Conservation (phyloP, 2,888 invertebrate species). For the Xestoiulus laeticollis region DNA sequence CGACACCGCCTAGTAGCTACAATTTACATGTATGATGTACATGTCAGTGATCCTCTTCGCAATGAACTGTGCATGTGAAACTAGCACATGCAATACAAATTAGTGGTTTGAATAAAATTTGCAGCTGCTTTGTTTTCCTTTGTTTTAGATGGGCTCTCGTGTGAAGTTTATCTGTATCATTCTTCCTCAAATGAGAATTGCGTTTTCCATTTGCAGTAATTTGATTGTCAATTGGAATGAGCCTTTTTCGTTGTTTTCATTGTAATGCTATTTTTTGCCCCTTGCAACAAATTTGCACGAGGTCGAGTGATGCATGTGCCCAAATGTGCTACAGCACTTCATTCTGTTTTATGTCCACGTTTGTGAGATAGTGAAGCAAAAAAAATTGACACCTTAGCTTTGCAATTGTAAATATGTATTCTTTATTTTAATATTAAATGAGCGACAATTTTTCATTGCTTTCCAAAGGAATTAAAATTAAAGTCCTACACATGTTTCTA, state of each 20-base stretch:
- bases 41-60: not conserved
- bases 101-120: not conserved
- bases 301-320: not conserved
- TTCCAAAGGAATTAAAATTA: not conserved
- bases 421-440: conserved; percentile 35
- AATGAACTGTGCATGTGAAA: not conserved
- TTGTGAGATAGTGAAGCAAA: not conserved
- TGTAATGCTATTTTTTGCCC: not conserved
- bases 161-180: not conserved
- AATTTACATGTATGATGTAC: not conserved
- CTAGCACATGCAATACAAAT: not conserved
- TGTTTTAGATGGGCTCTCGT: not conserved
- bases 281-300: not conserved
- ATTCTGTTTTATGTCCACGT: not conserved
- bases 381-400: not conserved
- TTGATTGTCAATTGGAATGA: not conserved
- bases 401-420: conserved; percentile 39
- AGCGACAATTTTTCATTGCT: not conserved
- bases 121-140: not conserved
- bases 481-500: not conserved
- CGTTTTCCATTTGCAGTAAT: not conserved
- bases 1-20: not conserved
- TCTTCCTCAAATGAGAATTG: not conserved
- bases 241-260: not conserved
- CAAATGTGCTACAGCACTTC: not conserved